phyloP scores from a whole-genome alignment of 2,113 vertebrate genomes.

The Lophius piscatorius region DNA sequence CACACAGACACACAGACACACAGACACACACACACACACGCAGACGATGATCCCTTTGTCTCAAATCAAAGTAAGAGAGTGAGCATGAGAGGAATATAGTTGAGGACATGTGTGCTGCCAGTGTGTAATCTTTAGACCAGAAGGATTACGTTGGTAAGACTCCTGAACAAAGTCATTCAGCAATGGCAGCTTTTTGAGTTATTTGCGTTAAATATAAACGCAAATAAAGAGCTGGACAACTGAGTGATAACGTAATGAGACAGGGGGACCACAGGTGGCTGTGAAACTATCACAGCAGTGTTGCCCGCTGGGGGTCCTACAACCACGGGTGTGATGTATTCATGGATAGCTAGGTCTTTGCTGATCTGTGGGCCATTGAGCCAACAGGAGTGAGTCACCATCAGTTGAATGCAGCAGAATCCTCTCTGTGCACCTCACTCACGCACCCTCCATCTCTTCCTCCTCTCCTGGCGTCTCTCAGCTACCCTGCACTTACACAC shows the following conservation, averaged over 20 bases:
- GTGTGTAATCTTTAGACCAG: conserved; percentile 53
- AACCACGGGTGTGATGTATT: neutral
- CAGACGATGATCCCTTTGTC: conserved; percentile 60
- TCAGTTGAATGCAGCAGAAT: conserved; percentile 16
- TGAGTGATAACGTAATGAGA: conserved; percentile 56
- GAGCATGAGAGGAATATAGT: conserved; percentile 23
- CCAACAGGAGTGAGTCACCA: conserved; percentile 44
- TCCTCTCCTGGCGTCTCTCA: conserved; percentile 48
- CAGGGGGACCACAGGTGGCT: conserved; percentile 34
- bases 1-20: conserved; percentile 16
- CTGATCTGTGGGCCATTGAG: conserved; percentile 13
- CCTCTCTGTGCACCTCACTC: conserved; percentile 7
- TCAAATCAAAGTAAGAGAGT: conserved; percentile 43
- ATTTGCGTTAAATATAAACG: no score
- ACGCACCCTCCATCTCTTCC: conserved; percentile 41
- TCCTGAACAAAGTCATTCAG: conserved; percentile 68
- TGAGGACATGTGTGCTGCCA: conserved; percentile 37
- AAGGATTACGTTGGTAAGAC: conserved; percentile 68
- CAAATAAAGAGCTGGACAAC: conserved; percentile 67
- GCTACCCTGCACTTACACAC: conserved; percentile 69
- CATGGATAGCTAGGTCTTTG: neutral
- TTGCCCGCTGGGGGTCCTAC: conserved; percentile 10
- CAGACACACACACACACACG: neutral
- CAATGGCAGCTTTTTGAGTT: conserved; percentile 59
- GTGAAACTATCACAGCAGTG: neutral